These are phyloP conservation scores for Mantis religiosa DNA, from an alignment of 2,888 invertebrate genomes.

Conservation along the genomic window DNA sequence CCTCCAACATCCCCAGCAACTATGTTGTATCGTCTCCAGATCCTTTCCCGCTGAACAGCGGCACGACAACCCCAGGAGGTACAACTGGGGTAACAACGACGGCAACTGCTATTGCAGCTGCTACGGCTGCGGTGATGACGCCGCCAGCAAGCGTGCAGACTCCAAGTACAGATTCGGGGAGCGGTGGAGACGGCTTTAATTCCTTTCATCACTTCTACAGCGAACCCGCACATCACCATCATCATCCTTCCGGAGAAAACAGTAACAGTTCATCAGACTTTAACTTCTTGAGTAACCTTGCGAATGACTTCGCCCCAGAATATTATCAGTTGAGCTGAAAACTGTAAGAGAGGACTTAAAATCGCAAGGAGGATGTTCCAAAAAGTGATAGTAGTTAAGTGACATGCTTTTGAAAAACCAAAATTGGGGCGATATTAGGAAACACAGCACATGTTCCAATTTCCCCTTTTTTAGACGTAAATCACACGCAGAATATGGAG, in stretches of 20 bases:
- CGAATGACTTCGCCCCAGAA: constrained; percentile 89
- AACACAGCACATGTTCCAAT: no score
- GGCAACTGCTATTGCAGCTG: constrained; percentile 42
- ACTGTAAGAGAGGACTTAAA: background rate
- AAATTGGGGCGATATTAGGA: no score
- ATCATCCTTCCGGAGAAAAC: constrained; percentile 62
- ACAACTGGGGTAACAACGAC: constrained; percentile 45
- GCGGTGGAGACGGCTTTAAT: constrained; percentile 9
- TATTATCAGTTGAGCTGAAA: constrained; percentile 73
- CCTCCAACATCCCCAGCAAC: constrained; percentile 47
- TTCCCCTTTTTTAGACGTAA: no score
- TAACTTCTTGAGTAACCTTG: constrained; percentile 87
- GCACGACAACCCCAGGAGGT: constrained; percentile 23
- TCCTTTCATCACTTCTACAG: constrained; percentile 64
- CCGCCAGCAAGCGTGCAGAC: constrained; percentile 53
- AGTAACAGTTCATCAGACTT: constrained; percentile 92
- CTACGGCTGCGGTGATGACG: constrained; percentile 54
- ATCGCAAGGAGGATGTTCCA: background rate
- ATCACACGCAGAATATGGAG: no score
- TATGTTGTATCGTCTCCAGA: constrained; percentile 46
- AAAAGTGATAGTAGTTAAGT: background rate
- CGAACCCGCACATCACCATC: constrained; percentile 43
- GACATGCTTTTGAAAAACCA: no score
- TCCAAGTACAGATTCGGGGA: constrained; percentile 44
- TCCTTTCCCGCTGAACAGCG: constrained; percentile 42